Base-by-base conservation (phyloP, 2,797 vertebrate species). In the Salarias fasciatus region DNA sequence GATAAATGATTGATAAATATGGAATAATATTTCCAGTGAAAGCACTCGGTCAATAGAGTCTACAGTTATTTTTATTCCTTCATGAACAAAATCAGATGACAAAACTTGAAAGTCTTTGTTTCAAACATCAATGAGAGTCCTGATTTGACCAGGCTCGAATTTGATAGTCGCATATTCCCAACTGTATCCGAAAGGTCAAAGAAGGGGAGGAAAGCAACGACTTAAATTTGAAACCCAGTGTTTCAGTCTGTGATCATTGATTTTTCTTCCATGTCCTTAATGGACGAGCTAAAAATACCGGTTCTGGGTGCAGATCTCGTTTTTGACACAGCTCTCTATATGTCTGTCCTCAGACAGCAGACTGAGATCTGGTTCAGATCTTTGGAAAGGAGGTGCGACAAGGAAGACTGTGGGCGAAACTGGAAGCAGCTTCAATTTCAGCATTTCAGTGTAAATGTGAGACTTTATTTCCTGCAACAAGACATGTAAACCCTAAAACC, bases 261-360 rank as follows among this genome's bases (percentile, higher is more conserved):
- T 92, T 91, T 87, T 83, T 77, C 66, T 81, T 65, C 73, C 62
- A 55, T 70, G 63, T 83, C 80, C 79, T 86, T 89, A 91, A 91
- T 83, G 86, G 87, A 83, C 60, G 52, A 28, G 37, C 82, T 92
- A 91, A 88, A 90, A 89, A 90, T 90, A 89, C 69, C 74, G 60
- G 69, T 60, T 60, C 68, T 82, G 63, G 67, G 47, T 68, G 67
- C 51, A 69, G 60, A 33, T 51, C 56, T 79, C 53, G 45, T 57
- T 64, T 86, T 79, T 76, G 35, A 81, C 57, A 72, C 37, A 31
- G 56, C 40, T 72, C 36, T 63, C 10, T 47, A 53, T 69, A 45
- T 47, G 53, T 57, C 15, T 69, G 62, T 58, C 37, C 64, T 69
- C 44, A 13, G 36, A 45, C 9, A 24, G 18, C 9, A 24, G 18